Percentiles rank a stretch among this genome's conserved stretches.
phyloP scores from a whole-genome alignment of 2,888 invertebrate species.

The Mesochorus sp. region DNA sequence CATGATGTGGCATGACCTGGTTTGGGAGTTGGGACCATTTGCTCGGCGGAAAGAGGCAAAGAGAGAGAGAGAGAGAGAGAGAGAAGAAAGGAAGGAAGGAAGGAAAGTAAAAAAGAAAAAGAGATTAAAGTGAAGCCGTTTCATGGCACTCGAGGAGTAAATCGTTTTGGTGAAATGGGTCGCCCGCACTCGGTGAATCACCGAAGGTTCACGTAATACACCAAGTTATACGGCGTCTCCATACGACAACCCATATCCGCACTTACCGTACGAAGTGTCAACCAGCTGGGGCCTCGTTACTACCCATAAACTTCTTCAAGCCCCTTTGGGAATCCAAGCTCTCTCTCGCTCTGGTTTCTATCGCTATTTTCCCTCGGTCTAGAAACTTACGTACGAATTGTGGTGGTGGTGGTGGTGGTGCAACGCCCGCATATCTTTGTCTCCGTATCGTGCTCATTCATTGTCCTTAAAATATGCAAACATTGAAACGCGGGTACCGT shows the following conservation, averaged over 20 bases:
- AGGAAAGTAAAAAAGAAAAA: constrained; percentile 9
- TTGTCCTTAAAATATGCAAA: too few species aligned
- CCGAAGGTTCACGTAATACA: constrained; percentile 31
- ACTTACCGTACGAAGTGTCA: constrained; percentile 30
- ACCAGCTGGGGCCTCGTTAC: constrained; percentile 62
- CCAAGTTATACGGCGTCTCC: constrained; percentile 6
- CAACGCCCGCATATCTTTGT: too few species aligned
- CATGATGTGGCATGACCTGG: too few species aligned
- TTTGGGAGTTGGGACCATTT: too few species aligned
- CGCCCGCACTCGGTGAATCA: constrained; percentile 44
- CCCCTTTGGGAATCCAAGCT: constrained; percentile 43
- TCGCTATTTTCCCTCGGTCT: constrained; percentile 4
- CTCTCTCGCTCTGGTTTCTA: constrained; percentile 27
- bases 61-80: constrained; percentile 15
- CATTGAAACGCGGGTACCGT: too few species aligned
- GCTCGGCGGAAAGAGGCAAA: background rate
- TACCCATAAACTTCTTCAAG: constrained; percentile 58
- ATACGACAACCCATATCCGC: constrained; percentile 18
- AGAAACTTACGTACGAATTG: background rate
- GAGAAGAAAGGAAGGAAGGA: background rate
- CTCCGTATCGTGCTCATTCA: too few species aligned
- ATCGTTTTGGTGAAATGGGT: constrained; percentile 64
- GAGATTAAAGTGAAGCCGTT: constrained; percentile 46
- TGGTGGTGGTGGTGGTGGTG: too few species aligned
- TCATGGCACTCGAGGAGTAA: constrained; percentile 62